Percentiles rank a stretch among this genome's conserved stretches.
phyloP scores from a whole-genome alignment of 1,140 invertebrate species.

The Hylaeus anthracinus region DNA sequence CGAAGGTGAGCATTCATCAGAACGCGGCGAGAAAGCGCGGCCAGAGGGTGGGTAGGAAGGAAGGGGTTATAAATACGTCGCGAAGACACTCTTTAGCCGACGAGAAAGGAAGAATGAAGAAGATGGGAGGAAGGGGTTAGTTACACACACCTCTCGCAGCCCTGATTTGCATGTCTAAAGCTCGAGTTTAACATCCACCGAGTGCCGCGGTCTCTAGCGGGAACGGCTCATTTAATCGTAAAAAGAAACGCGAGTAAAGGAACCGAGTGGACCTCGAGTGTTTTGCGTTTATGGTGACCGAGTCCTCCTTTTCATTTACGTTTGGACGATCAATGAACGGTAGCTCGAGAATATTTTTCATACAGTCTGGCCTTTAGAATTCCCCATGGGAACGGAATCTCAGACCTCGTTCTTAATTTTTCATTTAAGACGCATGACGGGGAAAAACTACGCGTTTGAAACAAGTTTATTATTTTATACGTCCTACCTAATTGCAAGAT shows the following conservation, averaged over 20 bases:
- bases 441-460: background rate
- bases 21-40: constrained; percentile 57
- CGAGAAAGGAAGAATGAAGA: constrained; percentile 28
- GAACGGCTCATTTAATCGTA: constrained; percentile 49
- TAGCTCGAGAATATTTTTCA: background rate
- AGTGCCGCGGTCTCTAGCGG: constrained; percentile 22
- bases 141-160: constrained; percentile 67
- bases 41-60: constrained; percentile 61
- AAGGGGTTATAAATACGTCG: constrained; percentile 77
- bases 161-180: constrained; percentile 77
- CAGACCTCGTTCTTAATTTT: background rate
- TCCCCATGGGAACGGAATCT: background rate
- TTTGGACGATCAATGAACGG: constrained; percentile 10
- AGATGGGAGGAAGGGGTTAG: constrained; percentile 61
- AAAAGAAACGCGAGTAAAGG: constrained; percentile 5
- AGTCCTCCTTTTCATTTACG: background rate
- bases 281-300: background rate
- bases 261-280: constrained; percentile 1
- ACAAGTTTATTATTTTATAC: too few relatives aligned
- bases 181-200: constrained; percentile 65
- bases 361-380: background rate
- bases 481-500: too few relatives aligned
- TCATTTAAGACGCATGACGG: background rate
- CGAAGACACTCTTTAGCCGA: constrained; percentile 66
- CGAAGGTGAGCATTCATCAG: constrained; percentile 71